Base-by-base conservation (phyloP, 2,888 invertebrate genomes). In the Embidobia sp. region DNA sequence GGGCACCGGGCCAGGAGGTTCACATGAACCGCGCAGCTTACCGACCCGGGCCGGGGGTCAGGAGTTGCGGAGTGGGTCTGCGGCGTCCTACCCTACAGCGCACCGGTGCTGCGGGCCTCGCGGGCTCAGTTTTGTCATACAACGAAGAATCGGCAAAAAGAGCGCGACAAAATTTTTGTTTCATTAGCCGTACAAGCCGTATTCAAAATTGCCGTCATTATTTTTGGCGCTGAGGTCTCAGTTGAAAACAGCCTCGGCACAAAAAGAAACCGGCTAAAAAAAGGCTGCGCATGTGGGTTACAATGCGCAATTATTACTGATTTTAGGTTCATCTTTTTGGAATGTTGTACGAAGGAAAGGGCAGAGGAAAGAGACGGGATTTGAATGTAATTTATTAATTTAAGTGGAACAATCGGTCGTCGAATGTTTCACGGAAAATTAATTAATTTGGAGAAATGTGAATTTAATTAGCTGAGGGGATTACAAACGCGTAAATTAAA, bases 41-140 rank as follows among this genome's bases (percentile, higher is more conserved):
- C n/a, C n/a, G n/a, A n/a, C n/a, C n/a, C n/a, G n/a, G n/a, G n/a
- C n/a, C n/a, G n/a, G n/a, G n/a, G n/a, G n/a, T n/a, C n/a, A n/a
- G n/a, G n/a, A 81, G 80, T 78, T 81, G 77, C 77, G 77, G 75
- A 80, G 79, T 78, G 79, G 77, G 79, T 76, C 72, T 75, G 63
- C 76, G 51, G 31, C 55, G 64, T 33, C 66, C 77, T 77, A 77
- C 78, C 74, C 78, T 77, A 77, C 70, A 51, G 63, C 63, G 59
- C 44, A 61, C 63, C 66, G 53, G 59, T 69, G 70, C 69, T 74
- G 69, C 79, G 75, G 61, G 61, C 59, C 67, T 42, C 53, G 59
- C 64, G 42, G 70, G 49, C 51, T 64, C 18, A 69, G 46, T 64
- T 70, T 76, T 76, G 69, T 70, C 64, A 70, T 48, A 75, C 57